Percentiles rank a stretch among this genome's conserved stretches.
These are phyloP conservation scores for Sphaerodactylus townsendi DNA, from an alignment of 2,113 vertebrate species.

Conservation along the genomic window DNA sequence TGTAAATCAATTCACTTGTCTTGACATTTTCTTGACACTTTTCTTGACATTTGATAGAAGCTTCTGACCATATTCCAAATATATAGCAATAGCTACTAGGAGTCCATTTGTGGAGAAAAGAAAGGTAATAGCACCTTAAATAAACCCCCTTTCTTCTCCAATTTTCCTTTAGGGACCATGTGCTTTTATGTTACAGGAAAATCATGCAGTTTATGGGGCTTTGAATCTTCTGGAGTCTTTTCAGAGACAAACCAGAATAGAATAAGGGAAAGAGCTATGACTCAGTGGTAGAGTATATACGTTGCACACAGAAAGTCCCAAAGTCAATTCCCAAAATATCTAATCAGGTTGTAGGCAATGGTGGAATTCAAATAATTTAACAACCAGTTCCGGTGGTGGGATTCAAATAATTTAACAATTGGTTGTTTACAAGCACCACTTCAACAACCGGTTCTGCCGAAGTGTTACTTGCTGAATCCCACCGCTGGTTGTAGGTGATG, in stretches of 20 bases:
- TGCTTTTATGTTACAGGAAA: slow-evolving; percentile 39
- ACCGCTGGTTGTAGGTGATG: too few relatives aligned
- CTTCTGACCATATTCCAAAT: slow-evolving; percentile 21
- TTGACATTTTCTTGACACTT: neutral
- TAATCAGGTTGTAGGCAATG: too few relatives aligned
- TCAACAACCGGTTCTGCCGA: too few relatives aligned
- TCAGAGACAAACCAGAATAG: slow-evolving; percentile 10
- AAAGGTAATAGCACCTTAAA: slow-evolving; percentile 22
- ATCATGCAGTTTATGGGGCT: slow-evolving; percentile 30
- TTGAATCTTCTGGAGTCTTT: slow-evolving; percentile 51
- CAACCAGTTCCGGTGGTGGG: too few relatives aligned
- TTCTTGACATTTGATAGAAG: slow-evolving; percentile 11
- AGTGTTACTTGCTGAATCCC: too few relatives aligned
- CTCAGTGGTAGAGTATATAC: too few relatives aligned
- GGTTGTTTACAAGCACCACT: too few relatives aligned
- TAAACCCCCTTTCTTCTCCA: slow-evolving; percentile 33
- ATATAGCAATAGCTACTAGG: neutral
- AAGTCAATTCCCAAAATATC: too few relatives aligned
- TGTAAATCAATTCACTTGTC: neutral
- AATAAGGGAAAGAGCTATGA: too few relatives aligned
- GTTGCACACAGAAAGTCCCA: too few relatives aligned
- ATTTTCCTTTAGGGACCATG: neutral
- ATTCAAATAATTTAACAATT: too few relatives aligned
- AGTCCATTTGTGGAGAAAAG: neutral
- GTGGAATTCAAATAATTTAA: too few relatives aligned